Evolutionary conservation across 2,888 invertebrate genomes (phyloP).

Genomic region (Silvanus unidentatus): DNA sequence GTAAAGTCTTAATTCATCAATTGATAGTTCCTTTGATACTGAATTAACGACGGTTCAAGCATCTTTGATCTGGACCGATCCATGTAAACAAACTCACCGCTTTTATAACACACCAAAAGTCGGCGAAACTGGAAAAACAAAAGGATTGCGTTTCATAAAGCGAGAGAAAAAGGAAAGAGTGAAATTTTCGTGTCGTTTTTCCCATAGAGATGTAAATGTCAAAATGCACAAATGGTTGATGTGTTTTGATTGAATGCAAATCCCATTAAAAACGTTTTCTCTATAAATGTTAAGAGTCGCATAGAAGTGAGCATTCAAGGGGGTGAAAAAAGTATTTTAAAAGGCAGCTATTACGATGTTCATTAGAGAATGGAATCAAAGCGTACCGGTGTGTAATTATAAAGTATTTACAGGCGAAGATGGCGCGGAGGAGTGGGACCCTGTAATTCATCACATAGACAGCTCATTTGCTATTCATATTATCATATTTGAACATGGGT

Average conservation of each 20-base stretch:
- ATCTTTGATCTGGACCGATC: conserved; percentile 42
- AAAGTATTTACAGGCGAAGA: conserved; percentile 45
- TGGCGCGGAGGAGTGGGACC: conserved; percentile 42
- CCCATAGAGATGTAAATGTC: conserved; percentile 11
- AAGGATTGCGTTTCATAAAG: conserved; percentile 40
- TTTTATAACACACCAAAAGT: conserved; percentile 27
- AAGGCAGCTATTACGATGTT: conserved; percentile 40
- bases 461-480: conserved; percentile 46
- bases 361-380: conserved; percentile 45
- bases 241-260: no score
- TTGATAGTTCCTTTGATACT: conserved; percentile 46
- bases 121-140: conserved; percentile 42
- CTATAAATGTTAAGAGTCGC: no score
- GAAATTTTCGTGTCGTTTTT: conserved; percentile 12
- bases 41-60: conserved; percentile 42
- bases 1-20: conserved; percentile 46
- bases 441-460: conserved; percentile 46
- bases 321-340: conserved; percentile 25
- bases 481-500: conserved; percentile 41
- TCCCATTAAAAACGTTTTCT: no score
- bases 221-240: no score
- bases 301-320: not conserved
- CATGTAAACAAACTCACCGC: conserved; percentile 41
- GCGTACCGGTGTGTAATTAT: conserved; percentile 47
- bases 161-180: conserved; percentile 12